Percentiles rank a stretch among this genome's conserved stretches.
phyloP scores from a whole-genome alignment of 2,888 invertebrate genomes.

The Caenorhabditis sp. region DNA sequence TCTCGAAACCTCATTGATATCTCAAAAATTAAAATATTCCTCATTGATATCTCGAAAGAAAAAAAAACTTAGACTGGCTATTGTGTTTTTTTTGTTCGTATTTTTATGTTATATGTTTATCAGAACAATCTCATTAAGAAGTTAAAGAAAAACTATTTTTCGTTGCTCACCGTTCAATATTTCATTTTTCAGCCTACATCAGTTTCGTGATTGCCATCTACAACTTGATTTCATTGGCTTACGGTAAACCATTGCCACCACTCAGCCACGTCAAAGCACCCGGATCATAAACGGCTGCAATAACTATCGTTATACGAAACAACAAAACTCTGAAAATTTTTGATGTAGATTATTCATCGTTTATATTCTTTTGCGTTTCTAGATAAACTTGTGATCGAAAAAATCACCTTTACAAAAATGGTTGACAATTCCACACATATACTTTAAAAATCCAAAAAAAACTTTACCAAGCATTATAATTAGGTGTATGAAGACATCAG shows the following conservation, averaged over 20 bases:
- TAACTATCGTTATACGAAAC: constrained; percentile 9
- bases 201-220: constrained; percentile 60
- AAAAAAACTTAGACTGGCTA: no score
- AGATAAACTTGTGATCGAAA: constrained; percentile 12
- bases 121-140: no score
- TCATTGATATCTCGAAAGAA: no score
- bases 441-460: no score
- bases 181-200: constrained; percentile 33
- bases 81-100: no score
- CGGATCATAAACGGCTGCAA: constrained; percentile 49
- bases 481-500: background rate
- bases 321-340: constrained; percentile 9
- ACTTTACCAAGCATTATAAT: background rate
- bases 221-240: constrained; percentile 57
- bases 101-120: no score
- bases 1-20: no score
- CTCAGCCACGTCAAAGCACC: constrained; percentile 61
- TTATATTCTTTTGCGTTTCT: background rate
- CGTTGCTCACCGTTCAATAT: no score
- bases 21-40: no score
- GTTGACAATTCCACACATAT: no score
- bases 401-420: no score
- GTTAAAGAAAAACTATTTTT: no score
- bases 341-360: constrained; percentile 21
- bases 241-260: constrained; percentile 65